Evolutionary conservation across 2,113 vertebrate species (phyloP), one percentile per base, ranked within the genome.

Genomic region (Vidua chalybeata): DNA sequence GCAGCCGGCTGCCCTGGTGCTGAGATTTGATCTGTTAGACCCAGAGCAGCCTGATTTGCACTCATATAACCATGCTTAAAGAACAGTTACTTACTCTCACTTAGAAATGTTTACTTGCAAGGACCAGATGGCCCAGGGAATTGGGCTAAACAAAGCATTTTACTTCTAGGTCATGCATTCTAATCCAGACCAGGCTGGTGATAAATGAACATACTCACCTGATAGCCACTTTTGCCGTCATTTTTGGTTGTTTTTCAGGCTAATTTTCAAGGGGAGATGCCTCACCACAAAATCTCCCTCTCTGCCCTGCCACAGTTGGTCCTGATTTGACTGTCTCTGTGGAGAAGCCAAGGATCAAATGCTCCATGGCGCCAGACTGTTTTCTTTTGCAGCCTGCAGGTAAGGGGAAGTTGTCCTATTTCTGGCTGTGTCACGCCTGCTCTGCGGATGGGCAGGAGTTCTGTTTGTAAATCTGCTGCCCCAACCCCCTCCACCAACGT

Each of bases 91-190:
- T 96, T 95, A 93, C 88, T 96, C 90, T 93, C 92, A 84, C 90
- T 95, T 96, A 96, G 83, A 96, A 96, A 96, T 95, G 83, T 95
- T 96, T 94, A 89, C 88, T 84, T 87, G 89, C 5, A 7, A 93
- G 91, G 78, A 84, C 84, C 93, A 96, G 93, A 96, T 95, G 88
- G 87, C 75, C 87, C 77, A 75, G 90, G 80, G 75, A 92, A 68
- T 45, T 84, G 86, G 88, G 73, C 93, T 96, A 96, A 96, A 95
- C 92, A 94, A 93, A 93, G 81, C 88, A 33, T 97, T 97, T 96
- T 82, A 79, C 58, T 96, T 97, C 84, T 95, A 94, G 90, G 90
- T 95, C 88, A 84, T 11, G 13, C 74, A 45, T 94, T 81, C 80
- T 92, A 93, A 96, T 97, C 95, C 86, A 80, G 72, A 68, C 89